These are phyloP conservation scores for Polypterus bichir DNA, from an alignment of 2,113 vertebrate genomes.

Conservation along the genomic window DNA sequence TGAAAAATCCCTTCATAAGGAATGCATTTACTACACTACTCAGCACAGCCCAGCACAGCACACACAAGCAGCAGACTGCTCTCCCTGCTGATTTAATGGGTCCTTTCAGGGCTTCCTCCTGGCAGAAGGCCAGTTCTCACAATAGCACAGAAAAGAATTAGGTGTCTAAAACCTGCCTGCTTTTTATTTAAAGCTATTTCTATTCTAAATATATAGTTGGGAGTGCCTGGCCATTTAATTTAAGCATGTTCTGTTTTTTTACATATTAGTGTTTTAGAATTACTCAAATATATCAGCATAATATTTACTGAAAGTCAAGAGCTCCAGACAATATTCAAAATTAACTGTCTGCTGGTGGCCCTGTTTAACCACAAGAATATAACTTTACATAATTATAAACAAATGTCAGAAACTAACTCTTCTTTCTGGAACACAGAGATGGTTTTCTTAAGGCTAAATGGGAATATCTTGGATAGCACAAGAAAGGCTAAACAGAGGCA, in stretches of 20 bases:
- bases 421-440: too few relatives aligned
- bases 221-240: background rate
- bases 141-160: conserved; percentile 16
- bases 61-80: conserved; percentile 15
- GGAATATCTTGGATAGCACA: too few relatives aligned
- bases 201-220: background rate
- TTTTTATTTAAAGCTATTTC: conserved; percentile 6
- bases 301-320: background rate
- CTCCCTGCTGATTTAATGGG: conserved; percentile 17
- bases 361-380: too few relatives aligned
- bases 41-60: background rate
- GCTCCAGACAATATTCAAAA: too few relatives aligned
- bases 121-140: conserved; percentile 21
- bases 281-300: background rate
- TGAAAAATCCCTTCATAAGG: conserved; percentile 15
- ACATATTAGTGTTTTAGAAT: background rate
- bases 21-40: conserved; percentile 18
- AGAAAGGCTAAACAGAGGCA: too few relatives aligned
- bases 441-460: too few relatives aligned
- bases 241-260: background rate
- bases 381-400: too few relatives aligned
- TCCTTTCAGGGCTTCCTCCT: conserved; percentile 22
- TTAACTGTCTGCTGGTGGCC: too few relatives aligned
- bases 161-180: conserved; percentile 24
- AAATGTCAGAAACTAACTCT: too few relatives aligned